Base-by-base conservation (phyloP, 2,888 invertebrate species). In the Cheiracanthium punctorium region DNA sequence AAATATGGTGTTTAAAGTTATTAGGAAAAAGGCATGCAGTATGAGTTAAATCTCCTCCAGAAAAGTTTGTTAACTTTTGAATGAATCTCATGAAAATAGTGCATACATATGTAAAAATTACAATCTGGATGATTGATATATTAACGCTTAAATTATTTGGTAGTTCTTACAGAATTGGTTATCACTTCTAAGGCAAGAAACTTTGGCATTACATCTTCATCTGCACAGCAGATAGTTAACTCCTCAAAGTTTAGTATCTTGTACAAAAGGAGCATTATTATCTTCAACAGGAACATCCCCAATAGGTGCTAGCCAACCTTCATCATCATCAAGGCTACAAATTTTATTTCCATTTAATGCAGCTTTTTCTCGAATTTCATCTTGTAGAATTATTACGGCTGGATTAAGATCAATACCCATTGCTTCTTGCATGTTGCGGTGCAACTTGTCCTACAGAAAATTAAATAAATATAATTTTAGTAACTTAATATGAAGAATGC, bases 261-360 rank as follows among this genome's bases (percentile, higher is more conserved):
- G 86, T 10, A 82, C 69, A 67, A 43, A 58, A 29, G 82, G 85
- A 12, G 64, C 70, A 71, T 81, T 82, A 20, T 30, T 71, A 20
- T 88, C 88, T 64, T 88, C 88, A 5, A 86, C 28, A 29, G 88
- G 88, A 12, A 86, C 75, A 48, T 88, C 86, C 17, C 32, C 33
- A 29, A 82, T 72, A 12, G 88, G 88, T 1, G 79, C 88, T 2
- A 88, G 24, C 88, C 88, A 88, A 24, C 79, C 86, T 41, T 88
- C 88, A 65, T 88, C 79, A 67, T 79, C 79, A 32, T 52, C 58
- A 10, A 79, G 24, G n/a, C 52, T 71, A 12, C 76, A 76, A 1
- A 85, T 69, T 37, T 77, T 76, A 33, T 48, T 80, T 1, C 82
- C 79, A 65, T 82, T 82, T 14, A 72, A 41, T 10, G n/a, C 37